Evolutionary conservation across 2,113 vertebrate species (phyloP), one percentile per base, ranked within the genome.

Genomic region (Phaethon lepturus): DNA sequence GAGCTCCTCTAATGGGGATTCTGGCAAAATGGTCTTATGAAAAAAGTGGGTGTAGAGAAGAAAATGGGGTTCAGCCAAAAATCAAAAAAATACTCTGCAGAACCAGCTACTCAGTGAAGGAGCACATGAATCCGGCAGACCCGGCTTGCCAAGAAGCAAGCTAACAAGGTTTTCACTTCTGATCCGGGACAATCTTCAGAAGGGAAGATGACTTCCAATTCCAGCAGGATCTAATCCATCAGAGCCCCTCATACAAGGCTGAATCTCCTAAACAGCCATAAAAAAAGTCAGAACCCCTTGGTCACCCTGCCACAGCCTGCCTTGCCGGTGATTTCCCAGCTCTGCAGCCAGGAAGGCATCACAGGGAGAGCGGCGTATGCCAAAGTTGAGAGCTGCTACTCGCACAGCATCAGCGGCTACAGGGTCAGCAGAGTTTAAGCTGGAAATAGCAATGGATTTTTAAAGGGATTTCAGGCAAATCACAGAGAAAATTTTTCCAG

Each of bases 391-490:
- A 84, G 56, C 42, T 83, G 31, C 63, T 66, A 3, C 77, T 74
- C 62, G 77, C 76, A 7, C 23, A 33, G 67, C 28, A 42, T 63
- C 81, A 50, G 59, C 0, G 0, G 47, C 22, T 77, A 87, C 52
- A 45, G 45, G 91, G 74, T 44, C 83, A 94, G 53, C 22, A 38
- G 42, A 68, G 35, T 64, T 87, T 91, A 91, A 91, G 31, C 15
- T 94, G 66, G 22, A 91, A 87, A 82, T 38, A 89, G 56, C 10
- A 94, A 58, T 11, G 22, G 69, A 60, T 80, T 80, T 78, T 56
- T 75, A 85, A 68, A 94, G 44, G 29, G 66, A 82, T 90, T 96
- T 85, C 45, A 82, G 49, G 58, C 26, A 75, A 86, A 93, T 53
- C 45, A 38, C 28, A 49, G 45, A 44, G 56, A 50, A 91, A 86